phyloP scores from a whole-genome alignment of 2,113 vertebrate genomes.

The Gadus macrocephalus region DNA sequence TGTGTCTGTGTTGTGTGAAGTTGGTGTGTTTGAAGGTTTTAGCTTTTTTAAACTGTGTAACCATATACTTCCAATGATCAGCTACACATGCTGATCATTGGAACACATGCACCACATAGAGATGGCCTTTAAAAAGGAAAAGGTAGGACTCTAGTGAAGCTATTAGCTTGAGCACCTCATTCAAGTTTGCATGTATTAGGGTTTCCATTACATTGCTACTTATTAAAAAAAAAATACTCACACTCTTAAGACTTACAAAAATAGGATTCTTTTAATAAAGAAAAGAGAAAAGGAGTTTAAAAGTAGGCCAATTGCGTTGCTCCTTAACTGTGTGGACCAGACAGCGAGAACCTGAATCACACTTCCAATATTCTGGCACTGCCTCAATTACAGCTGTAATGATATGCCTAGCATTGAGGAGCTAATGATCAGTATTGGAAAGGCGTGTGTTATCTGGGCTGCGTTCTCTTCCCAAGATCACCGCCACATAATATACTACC shows the following conservation, averaged over 20 bases:
- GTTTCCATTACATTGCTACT: constrained; percentile 56
- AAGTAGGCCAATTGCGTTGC: constrained; percentile 45
- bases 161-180: constrained; percentile 34
- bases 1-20: no score
- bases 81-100: constrained; percentile 21
- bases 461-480: constrained; percentile 71
- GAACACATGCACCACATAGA: constrained; percentile 25
- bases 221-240: constrained; percentile 30
- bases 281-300: constrained; percentile 56
- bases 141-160: constrained; percentile 32
- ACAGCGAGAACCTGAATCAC: constrained; percentile 40
- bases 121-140: constrained; percentile 26
- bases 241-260: no score
- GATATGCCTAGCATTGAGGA: constrained; percentile 54
- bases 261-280: constrained; percentile 35
- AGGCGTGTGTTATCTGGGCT: constrained; percentile 48
- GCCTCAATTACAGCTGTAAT: constrained; percentile 37
- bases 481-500: constrained; percentile 69
- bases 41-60: constrained; percentile 32
- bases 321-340: constrained; percentile 54
- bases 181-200: constrained; percentile 50
- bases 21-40: constrained; percentile 39
- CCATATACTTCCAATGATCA: constrained; percentile 66
- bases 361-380: constrained; percentile 32
- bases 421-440: constrained; percentile 68